A percentile compares a stretch with the other conserved stretches of the same genome.
These are phyloP conservation scores for Lytechinus variegatus DNA, from an alignment of 35 echinoderm and acorn worm genomes.

Conservation along the genomic window DNA sequence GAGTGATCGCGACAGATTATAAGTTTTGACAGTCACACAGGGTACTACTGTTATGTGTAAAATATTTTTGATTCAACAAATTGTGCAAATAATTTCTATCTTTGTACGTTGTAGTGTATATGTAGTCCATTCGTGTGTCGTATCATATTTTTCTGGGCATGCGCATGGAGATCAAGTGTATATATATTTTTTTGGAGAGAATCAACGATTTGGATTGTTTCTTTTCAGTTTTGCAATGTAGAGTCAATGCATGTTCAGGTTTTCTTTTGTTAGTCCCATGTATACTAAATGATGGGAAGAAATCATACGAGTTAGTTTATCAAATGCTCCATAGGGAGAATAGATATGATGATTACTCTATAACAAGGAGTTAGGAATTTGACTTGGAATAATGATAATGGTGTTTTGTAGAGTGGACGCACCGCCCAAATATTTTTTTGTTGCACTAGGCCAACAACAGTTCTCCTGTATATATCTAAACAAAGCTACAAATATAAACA, in stretches of 20 bases:
- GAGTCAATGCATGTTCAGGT: neutral
- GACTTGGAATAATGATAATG: too few species aligned
- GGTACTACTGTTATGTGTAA: neutral
- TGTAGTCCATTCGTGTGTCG: neutral
- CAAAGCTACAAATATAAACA: too few species aligned
- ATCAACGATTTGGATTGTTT: neutral
- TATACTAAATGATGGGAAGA: neutral
- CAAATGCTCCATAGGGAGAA: neutral
- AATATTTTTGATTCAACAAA: neutral
- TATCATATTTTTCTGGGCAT: neutral
- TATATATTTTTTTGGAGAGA: neutral
- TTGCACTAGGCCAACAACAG: too few species aligned
- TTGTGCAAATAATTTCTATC: slow-evolving; percentile 20
- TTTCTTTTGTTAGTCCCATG: neutral
- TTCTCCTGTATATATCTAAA: too few species aligned
- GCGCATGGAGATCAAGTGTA: neutral
- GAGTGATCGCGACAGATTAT: neutral
- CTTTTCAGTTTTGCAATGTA: neutral
- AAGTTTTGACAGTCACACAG: neutral
- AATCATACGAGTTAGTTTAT: neutral
- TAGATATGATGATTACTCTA: neutral
- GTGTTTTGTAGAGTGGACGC: too few species aligned
- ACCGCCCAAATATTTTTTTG: too few species aligned
- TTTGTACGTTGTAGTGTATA: neutral
- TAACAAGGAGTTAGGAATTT: too few species aligned